Percentiles rank a stretch among this genome's conserved stretches.
phyloP scores from a whole-genome alignment of 92 coral and sea anemone species.

The Palythoa caribaeorum region DNA sequence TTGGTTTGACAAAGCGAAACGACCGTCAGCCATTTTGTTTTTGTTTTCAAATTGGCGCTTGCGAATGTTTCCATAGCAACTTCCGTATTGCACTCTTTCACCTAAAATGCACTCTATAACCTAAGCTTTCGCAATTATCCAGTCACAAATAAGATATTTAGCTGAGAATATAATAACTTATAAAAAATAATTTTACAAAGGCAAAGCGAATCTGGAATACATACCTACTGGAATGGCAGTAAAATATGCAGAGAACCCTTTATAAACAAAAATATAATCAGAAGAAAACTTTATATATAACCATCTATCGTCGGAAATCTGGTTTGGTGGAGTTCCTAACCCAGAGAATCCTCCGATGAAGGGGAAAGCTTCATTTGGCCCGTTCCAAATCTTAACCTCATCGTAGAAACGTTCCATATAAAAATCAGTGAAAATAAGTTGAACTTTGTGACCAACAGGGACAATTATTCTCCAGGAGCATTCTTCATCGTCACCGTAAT shows the following conservation, averaged over 20 bases:
- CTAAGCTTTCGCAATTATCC: too few species aligned
- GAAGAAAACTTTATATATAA: background rate
- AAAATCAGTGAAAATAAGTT: background rate
- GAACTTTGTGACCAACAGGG: background rate
- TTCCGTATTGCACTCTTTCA: too few species aligned
- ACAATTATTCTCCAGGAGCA: background rate
- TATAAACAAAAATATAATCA: background rate
- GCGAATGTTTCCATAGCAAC: too few species aligned
- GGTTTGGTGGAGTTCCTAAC: background rate
- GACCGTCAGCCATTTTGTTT: too few species aligned
- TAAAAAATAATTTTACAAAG: too few species aligned
- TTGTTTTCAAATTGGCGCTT: too few species aligned
- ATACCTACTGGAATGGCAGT: background rate
- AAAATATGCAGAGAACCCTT: background rate
- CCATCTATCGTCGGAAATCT: background rate
- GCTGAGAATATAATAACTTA: background rate
- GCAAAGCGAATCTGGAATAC: background rate
- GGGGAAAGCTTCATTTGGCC: background rate
- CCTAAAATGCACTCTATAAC: too few species aligned
- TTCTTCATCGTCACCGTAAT: background rate
- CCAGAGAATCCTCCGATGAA: background rate
- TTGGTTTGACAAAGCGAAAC: too few species aligned
- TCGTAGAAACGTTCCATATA: background rate
- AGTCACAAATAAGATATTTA: too few species aligned
- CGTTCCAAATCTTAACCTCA: background rate